Evolutionary conservation across 2,113 vertebrate genomes (phyloP).

Genomic region (Triplophysa siluroides): DNA sequence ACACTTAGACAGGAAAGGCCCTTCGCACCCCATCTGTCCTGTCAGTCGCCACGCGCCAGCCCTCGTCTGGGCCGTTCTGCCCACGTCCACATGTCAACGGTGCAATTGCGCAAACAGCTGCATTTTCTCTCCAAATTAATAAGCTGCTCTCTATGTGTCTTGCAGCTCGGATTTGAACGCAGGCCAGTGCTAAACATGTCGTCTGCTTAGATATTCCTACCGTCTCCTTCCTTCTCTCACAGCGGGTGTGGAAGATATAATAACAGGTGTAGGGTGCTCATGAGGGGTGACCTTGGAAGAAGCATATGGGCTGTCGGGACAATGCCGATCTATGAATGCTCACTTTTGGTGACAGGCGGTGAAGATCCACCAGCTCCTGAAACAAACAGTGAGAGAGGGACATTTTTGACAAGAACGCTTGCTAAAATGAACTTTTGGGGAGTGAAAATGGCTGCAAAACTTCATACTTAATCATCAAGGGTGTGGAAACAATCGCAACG

Average conservation of each 20-base stretch:
- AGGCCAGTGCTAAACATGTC: slow-evolving; percentile 70
- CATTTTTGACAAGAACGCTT: slow-evolving; percentile 9
- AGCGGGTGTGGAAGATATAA: slow-evolving; percentile 65
- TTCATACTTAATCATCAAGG: slow-evolving; percentile 39
- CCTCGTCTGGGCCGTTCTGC: slow-evolving; percentile 60
- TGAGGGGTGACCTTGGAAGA: slow-evolving; percentile 60
- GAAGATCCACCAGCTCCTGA: slow-evolving; percentile 20
- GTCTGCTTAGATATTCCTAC: slow-evolving; percentile 74
- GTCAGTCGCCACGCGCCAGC: slow-evolving; percentile 66
- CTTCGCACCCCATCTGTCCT: slow-evolving; percentile 68
- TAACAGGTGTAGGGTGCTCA: slow-evolving; percentile 73
- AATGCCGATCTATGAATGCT: slow-evolving; percentile 49
- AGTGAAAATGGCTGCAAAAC: slow-evolving; percentile 28
- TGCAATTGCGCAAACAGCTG: slow-evolving; percentile 69
- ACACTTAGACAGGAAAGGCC: slow-evolving; percentile 59
- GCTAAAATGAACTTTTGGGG: slow-evolving; percentile 6
- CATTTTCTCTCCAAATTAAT: slow-evolving; percentile 67
- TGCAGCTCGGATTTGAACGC: slow-evolving; percentile 65
- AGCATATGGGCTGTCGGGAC: slow-evolving; percentile 63
- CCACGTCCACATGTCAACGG: slow-evolving; percentile 63
- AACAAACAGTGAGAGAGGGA: neutral
- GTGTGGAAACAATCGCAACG: slow-evolving; percentile 41
- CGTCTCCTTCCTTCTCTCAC: slow-evolving; percentile 50
- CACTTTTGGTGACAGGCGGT: slow-evolving; percentile 51
- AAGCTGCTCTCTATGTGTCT: slow-evolving; percentile 55